A percentile compares a stretch with the other conserved stretches of the same genome.
These are phyloP conservation scores for Zaprionus taronus DNA, from an alignment of 1,140 invertebrate genomes.

Conservation along the genomic window DNA sequence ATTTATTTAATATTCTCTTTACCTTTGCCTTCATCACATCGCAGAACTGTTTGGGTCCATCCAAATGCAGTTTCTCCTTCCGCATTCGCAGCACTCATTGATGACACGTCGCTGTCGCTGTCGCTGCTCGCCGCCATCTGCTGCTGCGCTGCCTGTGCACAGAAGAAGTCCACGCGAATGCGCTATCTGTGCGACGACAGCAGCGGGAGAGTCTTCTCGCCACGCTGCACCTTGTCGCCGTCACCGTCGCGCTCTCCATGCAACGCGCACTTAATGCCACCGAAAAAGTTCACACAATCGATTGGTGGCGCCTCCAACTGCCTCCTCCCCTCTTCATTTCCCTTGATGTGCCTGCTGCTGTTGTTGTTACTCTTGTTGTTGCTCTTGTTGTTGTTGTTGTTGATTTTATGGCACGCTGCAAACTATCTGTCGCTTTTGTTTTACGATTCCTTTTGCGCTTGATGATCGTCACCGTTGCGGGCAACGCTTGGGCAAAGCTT, in stretches of 20 bases:
- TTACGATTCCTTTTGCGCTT: slow-evolving; percentile 79
- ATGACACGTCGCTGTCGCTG: slow-evolving; percentile 48
- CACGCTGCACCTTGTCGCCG: not conserved
- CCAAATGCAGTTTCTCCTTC: not conserved
- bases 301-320: slow-evolving; percentile 69
- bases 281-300: slow-evolving; percentile 76
- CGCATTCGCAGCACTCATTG: slow-evolving; percentile 34
- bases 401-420: slow-evolving; percentile 69
- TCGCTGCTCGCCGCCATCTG: slow-evolving; percentile 28
- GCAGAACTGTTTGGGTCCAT: not conserved
- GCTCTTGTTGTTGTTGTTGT: slow-evolving; percentile 51
- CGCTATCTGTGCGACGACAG: slow-evolving; percentile 71
- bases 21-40: not conserved
- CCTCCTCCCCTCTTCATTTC: slow-evolving; percentile 13
- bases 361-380: slow-evolving; percentile 43
- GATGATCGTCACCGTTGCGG: slow-evolving; percentile 70
- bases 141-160: slow-evolving; percentile 32
- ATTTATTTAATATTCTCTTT: not conserved
- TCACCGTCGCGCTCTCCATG: not conserved
- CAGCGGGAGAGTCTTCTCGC: not conserved
- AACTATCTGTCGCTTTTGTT: slow-evolving; percentile 82
- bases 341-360: slow-evolving; percentile 28
- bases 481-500: slow-evolving; percentile 23
- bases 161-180: slow-evolving; percentile 46
- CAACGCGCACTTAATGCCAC: slow-evolving; percentile 65